Base-by-base conservation (phyloP, 2,113 vertebrate species). In the Periophthalmodon schlosseri region DNA sequence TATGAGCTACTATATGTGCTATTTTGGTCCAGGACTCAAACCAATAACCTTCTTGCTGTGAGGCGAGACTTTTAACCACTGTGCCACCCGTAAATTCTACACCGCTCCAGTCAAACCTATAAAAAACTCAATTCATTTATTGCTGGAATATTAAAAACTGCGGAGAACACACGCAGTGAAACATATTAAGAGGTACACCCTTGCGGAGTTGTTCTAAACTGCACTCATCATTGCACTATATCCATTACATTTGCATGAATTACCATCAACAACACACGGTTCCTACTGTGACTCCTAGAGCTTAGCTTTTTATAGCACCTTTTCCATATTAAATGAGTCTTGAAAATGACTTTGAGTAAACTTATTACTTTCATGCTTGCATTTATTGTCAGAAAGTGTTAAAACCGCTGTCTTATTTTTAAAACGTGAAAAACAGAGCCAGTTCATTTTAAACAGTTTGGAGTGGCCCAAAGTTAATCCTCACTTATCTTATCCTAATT, bases 191-290 rank as follows among this genome's bases (percentile, higher is more conserved):
- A 34, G 44, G 44, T 44, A n/a, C 24, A 60, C 63, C 33, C 63
- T 65, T 46, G 21, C 44, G n/a, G 67, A 68, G 52, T n/a, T 28
- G 24, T 39, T 21, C 13, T 2, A 56, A 71, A 67, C 14, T 0
- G 46, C 20, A 67, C 36, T 39, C 3, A 64, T 8, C 56, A 39
- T 34, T 65, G 44, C 9, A 72, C 24, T 23, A 15, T 67, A 76
- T 50, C 21, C 13, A 39, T 69, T 76, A 72, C 50, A 74, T 65
- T 63, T 68, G 44, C 3, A 64, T 54, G 64, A 74, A 76, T 70
- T 64, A 73, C 39, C 23, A 69, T 44, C 33, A 70, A 50, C 5
- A 11, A 0, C 5, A 39, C 21, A 11, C 23, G 69, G 47, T 73
- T 24, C 20, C 46, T 68, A 58, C 64, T 63, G 5, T 39, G 57